phyloP scores from a whole-genome alignment of 2,113 vertebrate species.

The Falco punctatus region DNA sequence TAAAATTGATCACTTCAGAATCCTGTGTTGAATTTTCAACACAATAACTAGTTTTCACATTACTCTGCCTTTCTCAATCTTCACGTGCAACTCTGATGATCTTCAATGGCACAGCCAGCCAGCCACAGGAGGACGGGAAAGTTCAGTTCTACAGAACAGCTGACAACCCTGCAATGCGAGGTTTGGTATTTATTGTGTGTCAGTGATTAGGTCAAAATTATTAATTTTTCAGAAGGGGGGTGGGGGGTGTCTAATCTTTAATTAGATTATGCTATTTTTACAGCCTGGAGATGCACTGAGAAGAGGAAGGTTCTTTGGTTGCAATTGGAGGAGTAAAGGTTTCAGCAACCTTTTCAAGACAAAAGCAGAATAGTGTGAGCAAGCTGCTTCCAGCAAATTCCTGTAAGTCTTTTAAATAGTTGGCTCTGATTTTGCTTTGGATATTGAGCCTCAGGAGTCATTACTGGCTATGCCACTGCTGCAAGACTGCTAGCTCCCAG shows the following conservation, averaged over 20 bases:
- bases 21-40: background rate
- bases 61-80: background rate
- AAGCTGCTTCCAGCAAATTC: background rate
- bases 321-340: background rate
- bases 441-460: background rate
- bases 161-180: accelerated
- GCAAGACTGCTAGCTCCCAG: background rate
- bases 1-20: background rate
- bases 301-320: background rate
- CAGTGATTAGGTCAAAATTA: background rate
- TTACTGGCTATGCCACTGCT: background rate
- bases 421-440: background rate
- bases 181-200: background rate
- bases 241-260: background rate
- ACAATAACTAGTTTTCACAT: background rate
- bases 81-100: background rate
- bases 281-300: background rate
- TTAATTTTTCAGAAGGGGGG: background rate
- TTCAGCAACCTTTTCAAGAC: background rate
- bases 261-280: background rate
- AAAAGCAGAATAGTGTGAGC: background rate
- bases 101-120: background rate
- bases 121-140: background rate
- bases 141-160: background rate
- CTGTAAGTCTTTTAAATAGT: background rate